Base-by-base conservation (phyloP, 64 coral and sea anemone species). In the Montipora cactus region DNA sequence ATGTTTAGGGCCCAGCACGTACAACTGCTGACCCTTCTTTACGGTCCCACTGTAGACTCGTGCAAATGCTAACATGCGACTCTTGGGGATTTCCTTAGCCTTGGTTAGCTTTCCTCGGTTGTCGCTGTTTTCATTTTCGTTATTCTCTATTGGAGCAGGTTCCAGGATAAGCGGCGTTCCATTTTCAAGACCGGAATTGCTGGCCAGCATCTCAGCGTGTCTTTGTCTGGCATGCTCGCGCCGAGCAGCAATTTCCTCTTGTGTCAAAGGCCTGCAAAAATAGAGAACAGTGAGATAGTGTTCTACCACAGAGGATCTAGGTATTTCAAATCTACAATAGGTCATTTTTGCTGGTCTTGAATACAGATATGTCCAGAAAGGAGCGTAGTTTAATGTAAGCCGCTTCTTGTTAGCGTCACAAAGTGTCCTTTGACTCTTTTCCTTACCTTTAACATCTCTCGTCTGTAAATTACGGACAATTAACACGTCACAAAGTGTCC, bases 1-100 rank as follows among this genome's bases (percentile, higher is more conserved):
- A 80, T 99, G 92, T 78, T 94, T 99, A 11, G 97, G 97, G 7
- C 97, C 97, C 75, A 99, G 57, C 1, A 99, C 92, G 58, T 96
- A 99, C 44, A 99, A 71, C 50, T 21, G 68, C 52, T 99, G 95
- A 6, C 94, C 97, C 67, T 94, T 99, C 52, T 58, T 94, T 52
- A 99, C 76, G 44, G 84, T 84, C 45, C 97, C 97, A 51, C 97
- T 99, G 64, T 96, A 99, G 18, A 99, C 97, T 2, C 97, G 87
- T 13, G 97, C 97, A 22, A 99, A 99, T 1, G 97, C 97, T 49
- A 99, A 67, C 91, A 99, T 89, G 62, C 96, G 89, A 77, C 74
- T 97, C 68, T 91, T 93, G 7, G 91, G 87, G 13, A 25, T 37
- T 62, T 92, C 18, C 49, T 89, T 49, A 14, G 68, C 20, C 13